These are phyloP conservation scores for Hemitrygon akajei DNA, from an alignment of 2,797 vertebrate genomes.

Conservation along the genomic window DNA sequence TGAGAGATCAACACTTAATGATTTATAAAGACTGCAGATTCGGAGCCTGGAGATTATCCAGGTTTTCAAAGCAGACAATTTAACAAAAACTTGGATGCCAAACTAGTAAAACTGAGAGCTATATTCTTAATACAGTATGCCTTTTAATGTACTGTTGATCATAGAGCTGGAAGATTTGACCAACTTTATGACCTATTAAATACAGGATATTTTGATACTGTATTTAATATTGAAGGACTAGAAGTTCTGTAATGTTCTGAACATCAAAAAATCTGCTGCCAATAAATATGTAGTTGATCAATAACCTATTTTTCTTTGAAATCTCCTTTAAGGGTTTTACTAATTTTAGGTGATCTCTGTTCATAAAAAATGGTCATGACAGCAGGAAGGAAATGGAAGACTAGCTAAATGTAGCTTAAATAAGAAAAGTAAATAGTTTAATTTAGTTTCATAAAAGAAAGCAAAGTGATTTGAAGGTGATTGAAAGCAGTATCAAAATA, in stretches of 20 bases:
- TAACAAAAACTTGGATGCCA: background rate
- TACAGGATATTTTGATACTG: background rate
- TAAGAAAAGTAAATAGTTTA: background rate
- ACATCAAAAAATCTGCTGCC: constrained; percentile 12
- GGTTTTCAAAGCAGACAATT: constrained; percentile 20
- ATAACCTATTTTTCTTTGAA: background rate
- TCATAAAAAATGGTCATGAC: constrained; percentile 4
- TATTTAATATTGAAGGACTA: constrained; percentile 30
- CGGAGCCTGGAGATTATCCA: constrained; percentile 19
- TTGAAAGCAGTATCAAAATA: background rate
- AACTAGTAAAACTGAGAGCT: background rate
- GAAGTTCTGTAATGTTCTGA: constrained; percentile 19
- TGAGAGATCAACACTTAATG: background rate
- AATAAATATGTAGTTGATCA: background rate
- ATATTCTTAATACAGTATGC: background rate
- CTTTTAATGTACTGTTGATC: constrained; percentile 17
- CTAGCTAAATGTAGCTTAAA: background rate
- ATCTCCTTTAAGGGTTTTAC: background rate
- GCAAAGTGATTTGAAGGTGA: background rate
- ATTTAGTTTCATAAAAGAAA: background rate
- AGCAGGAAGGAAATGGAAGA: constrained; percentile 3
- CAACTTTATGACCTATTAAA: constrained; percentile 3
- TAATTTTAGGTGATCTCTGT: constrained; percentile 13
- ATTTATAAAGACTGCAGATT: background rate
- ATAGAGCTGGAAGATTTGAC: background rate